A percentile compares a stretch with the other conserved stretches of the same genome.
Conservation (phyloP, 1,140 invertebrate genomes). For the Pissodes strobi region DNA sequence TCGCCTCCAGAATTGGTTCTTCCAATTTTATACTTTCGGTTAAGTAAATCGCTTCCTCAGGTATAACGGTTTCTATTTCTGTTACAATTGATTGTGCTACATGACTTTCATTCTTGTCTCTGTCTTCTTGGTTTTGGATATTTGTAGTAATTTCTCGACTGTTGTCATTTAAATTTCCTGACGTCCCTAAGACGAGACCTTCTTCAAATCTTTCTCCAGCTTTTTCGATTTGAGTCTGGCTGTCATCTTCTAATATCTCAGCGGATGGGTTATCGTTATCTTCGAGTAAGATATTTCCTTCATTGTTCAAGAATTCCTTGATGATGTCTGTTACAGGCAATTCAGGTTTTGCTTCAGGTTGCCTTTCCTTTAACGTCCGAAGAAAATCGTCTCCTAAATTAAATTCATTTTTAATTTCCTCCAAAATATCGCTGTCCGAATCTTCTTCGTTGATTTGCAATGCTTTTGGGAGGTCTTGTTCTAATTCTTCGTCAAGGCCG, state of each 20-base stretch:
- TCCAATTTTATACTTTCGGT: no score
- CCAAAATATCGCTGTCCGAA: conserved; percentile 17
- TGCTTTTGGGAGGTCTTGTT: conserved; percentile 31
- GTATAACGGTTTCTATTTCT: not conserved
- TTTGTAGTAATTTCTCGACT: not conserved
- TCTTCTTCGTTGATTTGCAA: conserved; percentile 22
- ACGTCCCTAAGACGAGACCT: not conserved
- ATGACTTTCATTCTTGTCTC: no score
- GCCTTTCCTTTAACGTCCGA: conserved; percentile 6
- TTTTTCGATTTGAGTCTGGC: not conserved
- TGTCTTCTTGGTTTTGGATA: not conserved
- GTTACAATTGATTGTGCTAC: no score
- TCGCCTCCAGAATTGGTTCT: not conserved
- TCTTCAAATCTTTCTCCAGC: not conserved
- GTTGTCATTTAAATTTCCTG: not conserved
- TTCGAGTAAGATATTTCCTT: not conserved
- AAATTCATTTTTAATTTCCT: conserved; percentile 36
- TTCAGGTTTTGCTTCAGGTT: not conserved
- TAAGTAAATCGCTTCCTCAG: no score
- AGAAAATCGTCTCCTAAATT: conserved; percentile 44
- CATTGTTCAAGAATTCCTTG: conserved; percentile 2
- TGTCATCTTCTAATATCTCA: not conserved
- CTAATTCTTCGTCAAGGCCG: conserved; percentile 22
- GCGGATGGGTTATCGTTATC: no score
- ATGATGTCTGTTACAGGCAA: conserved; percentile 4